Conservation (phyloP, 2,113 vertebrate genomes). For the Ornithorhynchus anatinus region DNA sequence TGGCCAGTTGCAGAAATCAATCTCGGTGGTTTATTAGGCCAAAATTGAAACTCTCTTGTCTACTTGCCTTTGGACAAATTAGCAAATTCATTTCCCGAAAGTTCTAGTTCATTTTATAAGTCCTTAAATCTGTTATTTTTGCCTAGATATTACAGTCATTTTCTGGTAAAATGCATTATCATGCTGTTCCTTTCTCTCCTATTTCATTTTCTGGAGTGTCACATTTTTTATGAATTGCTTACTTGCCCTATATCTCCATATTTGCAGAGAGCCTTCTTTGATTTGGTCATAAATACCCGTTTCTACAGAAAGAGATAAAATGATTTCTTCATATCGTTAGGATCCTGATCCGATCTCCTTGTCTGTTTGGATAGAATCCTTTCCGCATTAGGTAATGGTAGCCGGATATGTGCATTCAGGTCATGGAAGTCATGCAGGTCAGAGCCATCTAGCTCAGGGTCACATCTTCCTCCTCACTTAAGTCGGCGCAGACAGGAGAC, state of each 20-base stretch:
- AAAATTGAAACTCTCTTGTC: slow-evolving; percentile 59
- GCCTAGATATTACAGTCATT: slow-evolving; percentile 62
- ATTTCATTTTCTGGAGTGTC: slow-evolving; percentile 55
- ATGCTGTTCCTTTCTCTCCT: slow-evolving; percentile 58
- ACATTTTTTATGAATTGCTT: slow-evolving; percentile 61
- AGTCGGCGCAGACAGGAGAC: too few species aligned
- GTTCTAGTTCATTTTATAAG: slow-evolving; percentile 29
- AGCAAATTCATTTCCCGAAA: slow-evolving; percentile 37
- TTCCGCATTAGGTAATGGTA: too few species aligned
- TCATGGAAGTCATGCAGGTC: too few species aligned
- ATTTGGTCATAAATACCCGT: slow-evolving; percentile 42
- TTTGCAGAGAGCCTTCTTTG: slow-evolving; percentile 48
- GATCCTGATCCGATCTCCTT: slow-evolving; percentile 21
- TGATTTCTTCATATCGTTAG: slow-evolving; percentile 35
- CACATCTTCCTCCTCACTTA: too few species aligned
- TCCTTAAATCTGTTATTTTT: slow-evolving; percentile 42
- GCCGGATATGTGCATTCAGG: too few species aligned
- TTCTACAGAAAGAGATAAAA: slow-evolving; percentile 26
- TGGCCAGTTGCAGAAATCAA: too few species aligned
- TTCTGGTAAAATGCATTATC: slow-evolving; percentile 60
- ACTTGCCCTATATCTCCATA: slow-evolving; percentile 50
- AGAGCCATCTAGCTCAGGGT: too few species aligned
- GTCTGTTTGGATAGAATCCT: too few species aligned
- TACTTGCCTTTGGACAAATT: slow-evolving; percentile 46
- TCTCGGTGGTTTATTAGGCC: too few species aligned